Conservation (phyloP, 2,888 invertebrate species). For the Epinotia nisella region DNA sequence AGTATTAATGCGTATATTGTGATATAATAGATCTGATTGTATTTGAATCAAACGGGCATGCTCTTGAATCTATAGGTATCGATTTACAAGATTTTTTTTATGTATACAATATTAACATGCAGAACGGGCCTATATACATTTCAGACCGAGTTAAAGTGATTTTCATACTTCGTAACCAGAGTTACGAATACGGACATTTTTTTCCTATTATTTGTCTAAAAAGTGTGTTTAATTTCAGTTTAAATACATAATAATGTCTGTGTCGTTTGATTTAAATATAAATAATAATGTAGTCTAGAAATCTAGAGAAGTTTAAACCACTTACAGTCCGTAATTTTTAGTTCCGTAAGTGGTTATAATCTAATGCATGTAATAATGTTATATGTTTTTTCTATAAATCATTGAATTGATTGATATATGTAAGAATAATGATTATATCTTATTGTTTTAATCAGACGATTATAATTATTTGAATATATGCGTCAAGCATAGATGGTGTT, state of each 20-base stretch:
- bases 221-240: background rate
- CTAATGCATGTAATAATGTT: slow-evolving; percentile 5
- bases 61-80: background rate
- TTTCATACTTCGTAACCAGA: background rate
- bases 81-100: too few relatives aligned
- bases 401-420: slow-evolving; percentile 10
- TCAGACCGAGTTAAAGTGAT: background rate
- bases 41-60: slow-evolving; percentile 9
- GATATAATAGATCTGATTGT: slow-evolving; percentile 4
- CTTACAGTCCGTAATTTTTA: background rate
- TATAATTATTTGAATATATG: slow-evolving; percentile 25
- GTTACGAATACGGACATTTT: background rate
- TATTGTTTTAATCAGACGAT: slow-evolving; percentile 27
- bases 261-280: slow-evolving; percentile 6
- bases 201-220: background rate
- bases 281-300: background rate
- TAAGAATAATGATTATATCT: slow-evolving; percentile 16
- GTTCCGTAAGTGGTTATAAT: background rate
- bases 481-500: slow-evolving; percentile 11
- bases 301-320: background rate
- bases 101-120: too few relatives aligned
- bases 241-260: background rate
- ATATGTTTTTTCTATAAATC: slow-evolving; percentile 22
- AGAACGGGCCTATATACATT: too few relatives aligned
- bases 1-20: slow-evolving; percentile 1